A percentile compares a stretch with the other conserved stretches of the same genome.
These are phyloP conservation scores for Coremacera marginata DNA, from an alignment of 2,888 invertebrate genomes.

Conservation along the genomic window DNA sequence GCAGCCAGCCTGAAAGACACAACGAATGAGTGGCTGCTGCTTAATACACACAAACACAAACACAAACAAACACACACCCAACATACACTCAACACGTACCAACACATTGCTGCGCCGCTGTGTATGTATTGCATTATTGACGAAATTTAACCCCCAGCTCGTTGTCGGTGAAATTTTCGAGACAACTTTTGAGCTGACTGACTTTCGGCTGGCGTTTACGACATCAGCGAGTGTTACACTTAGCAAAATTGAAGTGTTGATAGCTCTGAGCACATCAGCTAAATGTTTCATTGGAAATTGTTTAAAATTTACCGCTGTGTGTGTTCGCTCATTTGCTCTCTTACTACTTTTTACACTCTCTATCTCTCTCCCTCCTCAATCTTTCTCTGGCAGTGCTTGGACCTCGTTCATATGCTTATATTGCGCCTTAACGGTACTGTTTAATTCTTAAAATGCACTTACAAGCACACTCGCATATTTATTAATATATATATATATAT, in stretches of 20 bases:
- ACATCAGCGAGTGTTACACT: not conserved
- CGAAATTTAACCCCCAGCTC: slow-evolving; percentile 17
- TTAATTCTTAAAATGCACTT: slow-evolving; percentile 3
- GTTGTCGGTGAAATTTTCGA: slow-evolving; percentile 8
- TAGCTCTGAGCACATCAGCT: not conserved
- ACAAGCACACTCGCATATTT: slow-evolving; percentile 34
- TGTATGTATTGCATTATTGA: slow-evolving; percentile 28
- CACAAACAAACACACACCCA: slow-evolving; percentile 39
- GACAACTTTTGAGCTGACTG: slow-evolving; percentile 2
- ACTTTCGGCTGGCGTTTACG: not conserved
- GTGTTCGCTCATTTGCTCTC: not conserved
- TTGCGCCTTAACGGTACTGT: not conserved
- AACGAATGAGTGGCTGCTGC: slow-evolving; percentile 12
- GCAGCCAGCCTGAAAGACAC: not conserved
- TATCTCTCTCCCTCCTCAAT: not conserved
- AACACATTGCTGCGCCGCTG: not conserved
- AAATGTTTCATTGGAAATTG: not conserved
- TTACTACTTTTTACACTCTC: not conserved
- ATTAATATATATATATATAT: slow-evolving; percentile 15
- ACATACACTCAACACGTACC: not conserved
- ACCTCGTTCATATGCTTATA: not conserved
- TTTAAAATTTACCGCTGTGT: not conserved
- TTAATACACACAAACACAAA: slow-evolving; percentile 37
- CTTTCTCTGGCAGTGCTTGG: not conserved
- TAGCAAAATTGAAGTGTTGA: not conserved